Base-by-base conservation (phyloP, 2,797 vertebrate genomes). In the Chloroceryle amazona region DNA sequence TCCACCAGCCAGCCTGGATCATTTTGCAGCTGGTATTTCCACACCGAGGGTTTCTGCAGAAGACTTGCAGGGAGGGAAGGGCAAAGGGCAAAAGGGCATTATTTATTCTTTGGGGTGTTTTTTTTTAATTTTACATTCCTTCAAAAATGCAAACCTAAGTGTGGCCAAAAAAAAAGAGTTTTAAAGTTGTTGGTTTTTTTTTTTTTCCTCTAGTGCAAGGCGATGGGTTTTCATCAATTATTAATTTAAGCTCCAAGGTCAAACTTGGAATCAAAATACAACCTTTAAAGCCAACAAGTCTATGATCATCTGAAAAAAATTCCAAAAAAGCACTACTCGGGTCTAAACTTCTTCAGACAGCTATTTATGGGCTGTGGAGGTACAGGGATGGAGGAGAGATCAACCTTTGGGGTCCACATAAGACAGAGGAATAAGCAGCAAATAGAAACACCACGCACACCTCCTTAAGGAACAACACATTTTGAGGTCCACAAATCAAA, bases 111-210 rank as follows among this genome's bases (percentile, higher is more conserved):
- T 28, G 25, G 14, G 5, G 35, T 37, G 35, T 44, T 21, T 33
- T 19, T 28, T 15, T 18, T 1, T 33, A 2, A 17, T 37, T 14
- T 26, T 0, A 0, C 9, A 10, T 37, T 78, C 22, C 1, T 71
- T 75, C 0, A 0, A 46, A 86, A 60, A 33, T 3, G 6, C 54
- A 80, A 79, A 33, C 11, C 11, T 11, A 44, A 39, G 10, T 5
- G 26, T 22, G 44, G 46, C 16, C 42, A 28, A 37, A 42, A 7
- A 19, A 5, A 3, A 26, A 13, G n/a, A 11, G n/a, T 4, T 42
- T 63, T 23, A 16, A 28, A 10, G 3, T 14, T 1, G 20, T 20
- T 46, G 44, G 44, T 12, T 39, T 39, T 39, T 3, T 52, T 3
- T 6, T 58, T 49, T 22, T 42, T 16, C 3, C 46, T 19, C 66